Conservation (phyloP, 1,140 invertebrate genomes). For the Diploscapter pachys region DNA sequence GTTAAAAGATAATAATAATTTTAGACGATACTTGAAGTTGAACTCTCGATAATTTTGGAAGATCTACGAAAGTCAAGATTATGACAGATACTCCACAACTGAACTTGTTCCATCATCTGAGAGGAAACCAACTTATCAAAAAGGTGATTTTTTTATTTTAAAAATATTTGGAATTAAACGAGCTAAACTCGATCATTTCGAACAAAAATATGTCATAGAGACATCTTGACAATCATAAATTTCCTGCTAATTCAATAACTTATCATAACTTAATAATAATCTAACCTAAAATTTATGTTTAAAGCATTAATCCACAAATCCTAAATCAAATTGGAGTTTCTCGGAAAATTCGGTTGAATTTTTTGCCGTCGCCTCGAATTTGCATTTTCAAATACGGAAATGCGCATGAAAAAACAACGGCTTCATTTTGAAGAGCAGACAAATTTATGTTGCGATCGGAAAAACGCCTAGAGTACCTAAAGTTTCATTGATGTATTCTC, state of each 20-base stretch:
- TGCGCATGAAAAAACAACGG: too few relatives aligned
- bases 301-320: neutral
- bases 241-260: neutral
- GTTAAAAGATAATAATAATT: too few relatives aligned
- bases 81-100: slow-evolving; percentile 35
- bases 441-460: too few relatives aligned
- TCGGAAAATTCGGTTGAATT: too few relatives aligned
- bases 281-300: neutral
- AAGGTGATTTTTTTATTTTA: slow-evolving; percentile 38
- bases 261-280: neutral
- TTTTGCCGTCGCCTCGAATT: too few relatives aligned
- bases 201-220: slow-evolving; percentile 4
- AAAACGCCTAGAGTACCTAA: too few relatives aligned
- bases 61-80: neutral
- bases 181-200: neutral
- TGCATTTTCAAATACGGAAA: too few relatives aligned
- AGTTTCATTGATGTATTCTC: too few relatives aligned
- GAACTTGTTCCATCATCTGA: slow-evolving; percentile 45
- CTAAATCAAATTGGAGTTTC: too few relatives aligned
- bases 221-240: neutral
- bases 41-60: too few relatives aligned
- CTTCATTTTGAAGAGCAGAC: too few relatives aligned
- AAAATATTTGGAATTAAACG: neutral
- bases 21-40: too few relatives aligned
- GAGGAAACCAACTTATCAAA: slow-evolving; percentile 50